phyloP scores from a whole-genome alignment of 2,888 invertebrate species.

The Priocnemis perturbator region DNA sequence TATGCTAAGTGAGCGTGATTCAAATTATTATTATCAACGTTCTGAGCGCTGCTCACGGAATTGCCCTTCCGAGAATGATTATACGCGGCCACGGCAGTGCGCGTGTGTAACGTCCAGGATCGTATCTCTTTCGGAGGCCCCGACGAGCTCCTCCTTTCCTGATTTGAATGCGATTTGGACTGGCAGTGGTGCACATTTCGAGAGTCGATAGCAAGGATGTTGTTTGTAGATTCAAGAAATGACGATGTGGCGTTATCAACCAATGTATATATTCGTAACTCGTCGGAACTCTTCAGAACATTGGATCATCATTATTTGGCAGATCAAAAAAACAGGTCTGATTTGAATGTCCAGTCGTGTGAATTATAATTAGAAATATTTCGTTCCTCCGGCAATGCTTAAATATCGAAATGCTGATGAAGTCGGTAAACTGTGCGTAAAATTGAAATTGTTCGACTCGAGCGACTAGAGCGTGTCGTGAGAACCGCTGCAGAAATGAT shows the following conservation, averaged over 20 bases:
- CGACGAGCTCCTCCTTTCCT: constrained; percentile 53
- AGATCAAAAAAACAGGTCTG: too few relatives aligned
- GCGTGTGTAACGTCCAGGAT: constrained; percentile 41
- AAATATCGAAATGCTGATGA: too few relatives aligned
- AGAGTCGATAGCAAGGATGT: neutral
- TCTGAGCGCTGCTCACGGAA: constrained; percentile 47
- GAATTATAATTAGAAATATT: too few relatives aligned
- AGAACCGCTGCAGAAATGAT: constrained; percentile 57
- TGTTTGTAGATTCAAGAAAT: too few relatives aligned
- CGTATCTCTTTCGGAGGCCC: constrained; percentile 44
- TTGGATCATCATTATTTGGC: too few relatives aligned
- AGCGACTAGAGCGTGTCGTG: constrained; percentile 5
- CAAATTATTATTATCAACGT: constrained; percentile 72
- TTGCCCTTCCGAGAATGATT: constrained; percentile 68
- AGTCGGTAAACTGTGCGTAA: too few relatives aligned
- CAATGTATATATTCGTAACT: too few relatives aligned
- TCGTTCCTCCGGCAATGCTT: too few relatives aligned
- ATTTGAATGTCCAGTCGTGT: too few relatives aligned
- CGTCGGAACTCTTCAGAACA: too few relatives aligned
- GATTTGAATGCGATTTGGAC: constrained; percentile 69
- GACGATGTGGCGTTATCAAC: too few relatives aligned
- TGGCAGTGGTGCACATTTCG: constrained; percentile 54
- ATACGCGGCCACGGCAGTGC: constrained; percentile 47
- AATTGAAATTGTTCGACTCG: too few relatives aligned
- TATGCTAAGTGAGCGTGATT: constrained; percentile 69